Evolutionary conservation across 2,888 invertebrate genomes (phyloP), one percentile per base, ranked within the genome.

Genomic region (Sesia apiformis): DNA sequence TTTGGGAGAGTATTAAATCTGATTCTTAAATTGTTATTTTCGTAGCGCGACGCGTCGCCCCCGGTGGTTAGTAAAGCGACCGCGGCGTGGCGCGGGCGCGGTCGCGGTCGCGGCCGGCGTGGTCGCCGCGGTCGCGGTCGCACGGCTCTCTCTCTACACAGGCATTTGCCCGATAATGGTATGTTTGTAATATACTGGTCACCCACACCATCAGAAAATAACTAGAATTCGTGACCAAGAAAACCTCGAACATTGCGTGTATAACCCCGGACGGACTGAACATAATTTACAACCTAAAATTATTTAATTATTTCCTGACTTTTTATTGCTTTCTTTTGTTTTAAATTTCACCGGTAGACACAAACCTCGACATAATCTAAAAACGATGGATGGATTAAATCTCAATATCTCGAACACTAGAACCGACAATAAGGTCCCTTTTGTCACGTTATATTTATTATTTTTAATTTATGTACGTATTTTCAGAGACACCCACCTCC

Each of bases 401-500:
- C 40, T 8, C 39, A 8, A 4, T 40, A 5, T 49, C n/a, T 23
- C 1, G 23, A 23, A 23, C 23, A 23, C 23, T 23, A 23, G 23
- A 23, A 23, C 23, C 23, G 23, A 23, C 23, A 23, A 23, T 23
- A 23, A 23, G 23, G 2, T 23, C 23, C 23, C 23, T 23, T 23
- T 23, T n/a, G 3, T 7, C 5, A 46, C 52, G 5, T 50, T 40
- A 4, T 38, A 42, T 41, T 49, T 23, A 40, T 42, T 4, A 53
- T 52, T 4, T 39, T 49, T 55, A 56, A 39, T 43, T 39, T 1
- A 23, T 23, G 23, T 23, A 23, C 23, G 23, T 46, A 23, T 8
- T 46, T 46, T 49, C 67, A 84, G 88, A 87, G 50, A 82, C 84
- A 0, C 77, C 81, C 0, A 86, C 88, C 0, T 87, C 88, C 0